A percentile compares a stretch with the other conserved stretches of the same genome.
Evolutionary conservation across 1,140 invertebrate genomes (phyloP).

Genomic region (Patella vulgata): DNA sequence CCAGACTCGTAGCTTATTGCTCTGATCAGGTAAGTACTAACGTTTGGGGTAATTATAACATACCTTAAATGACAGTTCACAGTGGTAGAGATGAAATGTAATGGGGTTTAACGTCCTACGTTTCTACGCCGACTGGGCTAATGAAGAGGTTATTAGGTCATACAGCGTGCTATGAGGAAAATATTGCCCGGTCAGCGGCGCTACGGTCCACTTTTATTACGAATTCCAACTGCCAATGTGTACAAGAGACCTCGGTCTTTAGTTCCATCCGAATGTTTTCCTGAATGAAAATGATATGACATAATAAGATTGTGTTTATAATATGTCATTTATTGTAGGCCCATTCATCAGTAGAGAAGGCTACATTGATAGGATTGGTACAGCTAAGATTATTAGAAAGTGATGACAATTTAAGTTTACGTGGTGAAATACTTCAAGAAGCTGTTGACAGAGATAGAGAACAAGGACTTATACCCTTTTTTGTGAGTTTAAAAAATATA

Average conservation of each 20-base stretch:
- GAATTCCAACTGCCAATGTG: too few species aligned
- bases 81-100: too few species aligned
- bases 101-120: too few species aligned
- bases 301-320: too few species aligned
- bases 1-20: constrained; percentile 92
- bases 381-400: constrained; percentile 85
- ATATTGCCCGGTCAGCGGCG: too few species aligned
- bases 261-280: too few species aligned
- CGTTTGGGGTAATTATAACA: neutral
- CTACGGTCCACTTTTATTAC: too few species aligned
- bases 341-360: constrained; percentile 97
- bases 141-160: too few species aligned
- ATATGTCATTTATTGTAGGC: constrained; percentile 71
- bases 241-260: too few species aligned
- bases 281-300: too few species aligned
- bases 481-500: constrained; percentile 78
- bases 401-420: constrained; percentile 84
- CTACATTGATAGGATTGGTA: constrained; percentile 89
- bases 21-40: constrained; percentile 76
- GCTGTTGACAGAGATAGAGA: constrained; percentile 85
- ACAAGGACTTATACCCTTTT: constrained; percentile 93
- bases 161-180: too few species aligned
- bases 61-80: neutral
- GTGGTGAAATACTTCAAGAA: constrained; percentile 81
- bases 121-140: too few species aligned